phyloP scores from a whole-genome alignment of 2,113 vertebrate genomes.

The Oreochromis niloticus region DNA sequence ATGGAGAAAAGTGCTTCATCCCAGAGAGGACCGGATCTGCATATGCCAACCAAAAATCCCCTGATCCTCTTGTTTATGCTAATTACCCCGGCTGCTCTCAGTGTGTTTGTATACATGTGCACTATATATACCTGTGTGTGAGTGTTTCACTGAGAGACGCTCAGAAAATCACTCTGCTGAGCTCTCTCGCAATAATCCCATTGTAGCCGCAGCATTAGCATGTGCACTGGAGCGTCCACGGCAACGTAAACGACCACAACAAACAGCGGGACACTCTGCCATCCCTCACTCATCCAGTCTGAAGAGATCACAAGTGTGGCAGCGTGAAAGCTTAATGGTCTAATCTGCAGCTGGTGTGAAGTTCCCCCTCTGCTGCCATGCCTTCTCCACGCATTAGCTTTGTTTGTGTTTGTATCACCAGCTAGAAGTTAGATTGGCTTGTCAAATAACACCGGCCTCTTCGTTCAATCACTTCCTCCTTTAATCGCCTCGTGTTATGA shows the following conservation, averaged over 20 bases:
- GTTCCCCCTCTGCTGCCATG: not conserved
- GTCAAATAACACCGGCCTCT: not conserved
- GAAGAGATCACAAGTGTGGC: not conserved
- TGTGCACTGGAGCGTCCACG: conserved; percentile 7
- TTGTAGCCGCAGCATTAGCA: conserved; percentile 6
- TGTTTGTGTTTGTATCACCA: not conserved
- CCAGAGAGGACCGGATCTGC: not conserved
- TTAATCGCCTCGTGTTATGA: not conserved
- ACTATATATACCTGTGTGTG: not conserved
- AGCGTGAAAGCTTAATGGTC: not conserved
- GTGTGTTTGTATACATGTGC: not conserved
- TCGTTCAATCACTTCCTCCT: not conserved
- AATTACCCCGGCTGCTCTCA: conserved; percentile 1
- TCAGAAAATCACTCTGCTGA: not conserved
- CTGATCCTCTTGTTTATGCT: conserved; percentile 27
- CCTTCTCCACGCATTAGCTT: not conserved
- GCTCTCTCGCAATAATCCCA: conserved; percentile 28
- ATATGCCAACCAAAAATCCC: not conserved
- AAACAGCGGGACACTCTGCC: not conserved
- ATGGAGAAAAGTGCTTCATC: not conserved
- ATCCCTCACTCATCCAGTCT: conserved; percentile 1
- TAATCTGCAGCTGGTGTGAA: not conserved
- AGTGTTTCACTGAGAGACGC: not conserved
- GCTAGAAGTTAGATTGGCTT: not conserved
- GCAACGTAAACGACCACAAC: conserved; percentile 2